Evolutionary conservation across 2,888 invertebrate species (phyloP), one percentile per base, ranked within the genome.

Genomic region (Macaria liturata): DNA sequence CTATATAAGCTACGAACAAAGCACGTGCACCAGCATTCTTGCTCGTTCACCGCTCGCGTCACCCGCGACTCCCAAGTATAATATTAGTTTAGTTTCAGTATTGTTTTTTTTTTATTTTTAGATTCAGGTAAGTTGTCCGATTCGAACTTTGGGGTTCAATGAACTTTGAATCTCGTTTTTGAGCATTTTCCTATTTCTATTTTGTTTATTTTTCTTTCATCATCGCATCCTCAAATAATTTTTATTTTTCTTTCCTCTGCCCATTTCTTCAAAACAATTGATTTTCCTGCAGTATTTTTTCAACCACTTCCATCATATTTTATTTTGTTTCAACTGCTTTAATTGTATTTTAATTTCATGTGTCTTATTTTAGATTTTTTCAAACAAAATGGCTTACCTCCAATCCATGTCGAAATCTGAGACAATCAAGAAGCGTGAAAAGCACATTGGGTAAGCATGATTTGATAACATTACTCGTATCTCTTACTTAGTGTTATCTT

Each of bases 351-450:
- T 9, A 39, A 39, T 39, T 46, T 6, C 5, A 9, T 45, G 8
- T 20, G n/a, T 30, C 32, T 44, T 20, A 66, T 80, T 78, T 67
- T 75, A 81, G 81, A 67, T 61, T 47, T 42, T 52, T n/a, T 8
- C 46, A 66, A 62, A 59, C 61, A 84, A 75, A 86, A 94, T 92
- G 94, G 92, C 91, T 64, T 90, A 87, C 62, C 69, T 89, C 80
- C 96, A 97, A 84, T 94, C 95, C 58, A 93, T 97, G 93, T 91
- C 95, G 32, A 97, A 97, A 86, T 89, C 93, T 61, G 96, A 97
- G 77, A 97, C 97, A 0, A 95, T 97, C 59, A 94, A 94, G 66
- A 93, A 97, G 51, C 93, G 97, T 40, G 95, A 97, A 79, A 94
- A 96, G 76, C 94, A 96, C 75, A 95, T 97, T 72, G 97, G 97